These are phyloP conservation scores for Pseudotriccus pelzelni DNA, from an alignment of 2,797 vertebrate species.

Conservation along the genomic window DNA sequence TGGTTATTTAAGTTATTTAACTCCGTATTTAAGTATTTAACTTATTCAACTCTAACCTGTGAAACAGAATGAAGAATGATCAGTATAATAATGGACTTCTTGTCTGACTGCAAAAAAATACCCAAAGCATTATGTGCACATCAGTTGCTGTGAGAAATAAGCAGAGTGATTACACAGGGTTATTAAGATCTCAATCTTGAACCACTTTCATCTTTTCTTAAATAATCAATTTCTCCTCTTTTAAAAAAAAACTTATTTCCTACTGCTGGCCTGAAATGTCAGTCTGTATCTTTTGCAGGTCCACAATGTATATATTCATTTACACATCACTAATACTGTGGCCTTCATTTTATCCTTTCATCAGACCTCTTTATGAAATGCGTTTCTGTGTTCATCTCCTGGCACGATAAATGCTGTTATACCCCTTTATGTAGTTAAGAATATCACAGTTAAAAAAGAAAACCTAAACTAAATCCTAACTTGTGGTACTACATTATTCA, in stretches of 20 bases:
- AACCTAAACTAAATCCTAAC: background rate
- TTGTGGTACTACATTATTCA: background rate
- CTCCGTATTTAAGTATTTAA: background rate
- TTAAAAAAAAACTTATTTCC: background rate
- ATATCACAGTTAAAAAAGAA: background rate
- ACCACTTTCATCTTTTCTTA: background rate
- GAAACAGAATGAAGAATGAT: background rate
- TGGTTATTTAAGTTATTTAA: background rate
- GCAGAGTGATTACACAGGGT: background rate
- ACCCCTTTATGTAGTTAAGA: background rate
- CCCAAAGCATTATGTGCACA: background rate
- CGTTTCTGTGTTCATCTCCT: background rate
- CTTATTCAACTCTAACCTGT: background rate
- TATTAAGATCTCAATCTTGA: background rate
- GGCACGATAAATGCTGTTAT: background rate
- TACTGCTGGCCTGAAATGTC: background rate
- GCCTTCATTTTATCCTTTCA: background rate
- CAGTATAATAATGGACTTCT: background rate
- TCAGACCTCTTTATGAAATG: background rate
- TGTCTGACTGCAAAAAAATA: background rate
- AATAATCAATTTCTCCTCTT: background rate
- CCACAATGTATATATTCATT: background rate
- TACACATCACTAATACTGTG: background rate
- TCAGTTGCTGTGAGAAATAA: background rate
- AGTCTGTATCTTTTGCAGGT: background rate